Evolutionary conservation across 2,797 vertebrate species (phyloP), one percentile per base, ranked within the genome.

Genomic region (Lagodon rhomboides): DNA sequence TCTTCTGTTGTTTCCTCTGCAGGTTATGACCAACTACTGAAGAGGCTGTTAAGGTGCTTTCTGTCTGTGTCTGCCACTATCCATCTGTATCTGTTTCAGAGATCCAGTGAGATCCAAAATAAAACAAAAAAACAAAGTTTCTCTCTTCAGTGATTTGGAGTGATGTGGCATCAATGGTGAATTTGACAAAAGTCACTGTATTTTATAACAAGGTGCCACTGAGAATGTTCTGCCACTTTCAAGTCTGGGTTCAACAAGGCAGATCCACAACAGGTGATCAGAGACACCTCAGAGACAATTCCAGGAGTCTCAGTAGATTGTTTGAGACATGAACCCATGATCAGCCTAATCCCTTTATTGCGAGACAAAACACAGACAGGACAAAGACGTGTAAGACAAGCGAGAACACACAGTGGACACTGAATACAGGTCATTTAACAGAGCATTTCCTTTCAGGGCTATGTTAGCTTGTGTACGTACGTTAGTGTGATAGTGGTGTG

Each of bases 1-100:
- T 67, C 75, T 61, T 87, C 30, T 88, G 16, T 82, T 59, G 58
- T 85, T 79, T 34, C 18, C 65, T 60, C 63, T 86, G 50, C 87
- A 95, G 93, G 85, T 84, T 38, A 87, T 90, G 87, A 78, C 76
- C 62, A 88, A 2, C 64, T 15, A 92, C 85, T 93, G 75, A 92
- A 65, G 72, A 80, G 49, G 58, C 59, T 30, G 12, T 34, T 74
- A 3, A 17, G 25, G 34, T 38, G 60, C 12, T 50, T 66, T 51
- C 13, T 38, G 38, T 38, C 8, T 38, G 38, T 38, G 6, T 68
- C 30, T 30, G 2, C 61, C 17, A 47, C 17, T 4, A 4, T 61
- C n/a, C 38, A 38, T 11, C 38, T 38, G 16, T 22, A 17, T 77
- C 68, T 0, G 18, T 30, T 43, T 67, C 60, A 56, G 53, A 62